A percentile compares a stretch with the other conserved stretches of the same genome.
phyloP scores from a whole-genome alignment of 2,113 vertebrate genomes.

The Solea senegalensis region DNA sequence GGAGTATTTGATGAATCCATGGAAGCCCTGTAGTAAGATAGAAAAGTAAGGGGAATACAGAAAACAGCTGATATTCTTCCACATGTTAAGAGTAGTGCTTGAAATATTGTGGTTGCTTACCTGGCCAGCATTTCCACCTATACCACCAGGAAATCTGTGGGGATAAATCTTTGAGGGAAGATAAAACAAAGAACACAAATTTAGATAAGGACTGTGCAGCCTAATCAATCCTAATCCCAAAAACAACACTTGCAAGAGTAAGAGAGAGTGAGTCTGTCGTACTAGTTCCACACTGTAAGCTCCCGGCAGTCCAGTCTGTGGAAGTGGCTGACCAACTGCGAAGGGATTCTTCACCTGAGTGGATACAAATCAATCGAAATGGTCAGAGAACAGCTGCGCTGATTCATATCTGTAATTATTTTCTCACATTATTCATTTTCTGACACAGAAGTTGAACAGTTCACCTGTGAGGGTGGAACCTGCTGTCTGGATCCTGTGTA shows the following conservation, averaged over 20 bases:
- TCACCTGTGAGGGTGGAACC: constrained; percentile 57
- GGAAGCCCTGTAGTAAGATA: constrained; percentile 49
- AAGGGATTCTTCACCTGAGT: constrained; percentile 58
- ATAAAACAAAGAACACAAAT: not conserved
- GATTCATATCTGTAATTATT: not conserved
- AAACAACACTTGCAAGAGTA: not conserved
- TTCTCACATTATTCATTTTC: no score
- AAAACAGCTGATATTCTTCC: not conserved
- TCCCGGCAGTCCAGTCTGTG: constrained; percentile 52
- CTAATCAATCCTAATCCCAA: not conserved
- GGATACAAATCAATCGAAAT: not conserved
- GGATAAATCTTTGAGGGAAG: constrained; percentile 67
- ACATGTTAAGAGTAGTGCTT: not conserved
- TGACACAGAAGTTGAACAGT: not conserved
- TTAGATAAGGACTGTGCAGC: not conserved
- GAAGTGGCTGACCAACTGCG: constrained; percentile 36
- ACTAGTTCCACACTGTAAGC: constrained; percentile 81
- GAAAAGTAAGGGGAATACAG: not conserved
- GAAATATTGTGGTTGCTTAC: constrained; percentile 40
- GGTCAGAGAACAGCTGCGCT: not conserved
- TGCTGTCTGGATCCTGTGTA: constrained; percentile 63
- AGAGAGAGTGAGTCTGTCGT: constrained; percentile 27
- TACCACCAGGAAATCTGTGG: constrained; percentile 50
- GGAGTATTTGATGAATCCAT: constrained; percentile 79
- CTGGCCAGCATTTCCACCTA: constrained; percentile 55